Evolutionary conservation across 2,797 vertebrate species (phyloP), one percentile per base, ranked within the genome.

Genomic region (Chrysolophus pictus): DNA sequence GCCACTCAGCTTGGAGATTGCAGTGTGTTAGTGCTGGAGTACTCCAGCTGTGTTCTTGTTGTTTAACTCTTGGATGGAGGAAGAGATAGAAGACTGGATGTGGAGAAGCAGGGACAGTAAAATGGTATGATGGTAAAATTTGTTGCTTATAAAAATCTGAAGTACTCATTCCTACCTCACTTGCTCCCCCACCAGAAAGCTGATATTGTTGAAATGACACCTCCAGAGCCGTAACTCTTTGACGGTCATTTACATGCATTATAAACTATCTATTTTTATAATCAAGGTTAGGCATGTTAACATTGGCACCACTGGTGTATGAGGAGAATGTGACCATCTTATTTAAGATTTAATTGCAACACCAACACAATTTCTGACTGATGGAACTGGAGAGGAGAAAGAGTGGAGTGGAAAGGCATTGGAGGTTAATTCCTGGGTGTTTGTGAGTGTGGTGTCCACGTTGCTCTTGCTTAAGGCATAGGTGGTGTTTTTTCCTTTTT

Each of bases 301-400:
- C 6, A 18, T 94, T 97, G 92, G 94, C 89, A 97, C 92, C 85
- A 53, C 77, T 91, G 56, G 65, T 87, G 9, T 89, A 59, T 94
- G 87, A 96, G 91, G 78, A 97, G 91, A 95, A 47, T 24, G 41
- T 42, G 93, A 91, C 65, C 94, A 17, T 75, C 51, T 94, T 97
- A 88, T 74, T 95, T 6, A 53, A 26, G 51, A 53, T 28, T 53
- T 95, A 85, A 92, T 88, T 79, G 93, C 84, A 75, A 89, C 94
- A 68, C 87, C 84, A 88, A 31, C 71, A 28, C 88, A 41, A 79
- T 85, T 93, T 96, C 77, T 71, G 46, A 39, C 84, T 94, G 91
- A 77, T 33, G 68, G 71, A 80, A 47, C 59, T 68, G 88, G 35
- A 86, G 59, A 89, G 74, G 78, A 59, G 74, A 69, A 91, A 89